Conservation (phyloP, 2,113 vertebrate species). For the Macquaria australasica region DNA sequence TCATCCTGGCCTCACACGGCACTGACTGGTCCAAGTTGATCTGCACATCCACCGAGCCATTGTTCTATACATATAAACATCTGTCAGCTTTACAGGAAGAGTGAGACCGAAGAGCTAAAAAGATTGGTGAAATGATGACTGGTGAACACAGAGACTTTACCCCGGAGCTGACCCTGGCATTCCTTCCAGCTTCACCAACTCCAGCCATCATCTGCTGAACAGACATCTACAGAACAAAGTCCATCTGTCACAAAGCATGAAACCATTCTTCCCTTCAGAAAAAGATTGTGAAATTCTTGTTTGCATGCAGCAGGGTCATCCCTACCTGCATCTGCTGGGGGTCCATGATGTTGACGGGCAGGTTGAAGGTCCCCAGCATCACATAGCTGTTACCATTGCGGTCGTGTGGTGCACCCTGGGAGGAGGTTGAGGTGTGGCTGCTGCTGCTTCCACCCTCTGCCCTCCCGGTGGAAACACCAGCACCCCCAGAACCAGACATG, state of each 20-base stretch:
- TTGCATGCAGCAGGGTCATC: not conserved
- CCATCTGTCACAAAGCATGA: not conserved
- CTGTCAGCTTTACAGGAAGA: not conserved
- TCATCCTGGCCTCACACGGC: slow-evolving; percentile 89
- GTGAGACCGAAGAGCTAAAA: not conserved
- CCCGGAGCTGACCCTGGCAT: slow-evolving; percentile 73
- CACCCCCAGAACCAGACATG: slow-evolving; percentile 77
- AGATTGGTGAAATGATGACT: not conserved
- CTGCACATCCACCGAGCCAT: slow-evolving; percentile 87
- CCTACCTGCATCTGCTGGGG: slow-evolving; percentile 81
- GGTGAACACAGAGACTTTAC: slow-evolving; percentile 40
- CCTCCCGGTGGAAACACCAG: slow-evolving; percentile 64
- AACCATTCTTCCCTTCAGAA: not conserved
- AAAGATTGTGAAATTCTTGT: not conserved
- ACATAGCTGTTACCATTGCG: slow-evolving; percentile 91
- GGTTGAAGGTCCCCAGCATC: slow-evolving; percentile 92
- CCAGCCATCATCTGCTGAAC: slow-evolving; percentile 85
- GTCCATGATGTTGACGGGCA: slow-evolving; percentile 88
- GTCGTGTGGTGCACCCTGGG: slow-evolving; percentile 85
- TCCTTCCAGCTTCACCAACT: slow-evolving; percentile 78
- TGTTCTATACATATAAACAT: slow-evolving; percentile 69
- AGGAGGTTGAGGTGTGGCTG: slow-evolving; percentile 77
- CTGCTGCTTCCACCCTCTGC: slow-evolving; percentile 70
- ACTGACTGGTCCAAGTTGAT: slow-evolving; percentile 87
- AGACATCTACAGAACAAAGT: slow-evolving; percentile 67